Conservation (phyloP, 1,140 invertebrate species). For the Drosophila rhopaloa region DNA sequence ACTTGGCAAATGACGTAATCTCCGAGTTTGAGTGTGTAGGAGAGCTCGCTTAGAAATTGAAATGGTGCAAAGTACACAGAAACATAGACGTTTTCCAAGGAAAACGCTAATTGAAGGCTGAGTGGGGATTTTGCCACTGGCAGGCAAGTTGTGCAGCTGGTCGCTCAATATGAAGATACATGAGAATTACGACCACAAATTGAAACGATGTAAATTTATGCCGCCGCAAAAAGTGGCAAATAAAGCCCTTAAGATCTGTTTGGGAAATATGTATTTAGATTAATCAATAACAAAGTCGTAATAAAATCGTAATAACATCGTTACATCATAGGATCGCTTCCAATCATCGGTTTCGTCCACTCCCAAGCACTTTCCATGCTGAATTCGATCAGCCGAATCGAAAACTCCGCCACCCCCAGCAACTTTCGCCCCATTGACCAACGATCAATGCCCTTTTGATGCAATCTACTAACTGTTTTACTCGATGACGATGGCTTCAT, state of each 20-base stretch:
- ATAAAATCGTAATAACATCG: slow-evolving; percentile 2
- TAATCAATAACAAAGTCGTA: neutral
- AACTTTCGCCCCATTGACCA: slow-evolving; percentile 57
- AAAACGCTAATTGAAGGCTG: slow-evolving; percentile 78
- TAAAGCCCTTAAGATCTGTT: slow-evolving; percentile 1
- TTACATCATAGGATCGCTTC: slow-evolving; percentile 18
- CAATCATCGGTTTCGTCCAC: slow-evolving; percentile 15
- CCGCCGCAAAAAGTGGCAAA: slow-evolving; percentile 12
- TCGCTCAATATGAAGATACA: slow-evolving; percentile 14
- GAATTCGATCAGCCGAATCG: slow-evolving; percentile 17
- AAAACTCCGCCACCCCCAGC: slow-evolving; percentile 15
- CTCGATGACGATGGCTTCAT: slow-evolving; percentile 48
- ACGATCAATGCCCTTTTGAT: slow-evolving; percentile 71
- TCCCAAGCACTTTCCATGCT: slow-evolving; percentile 33
- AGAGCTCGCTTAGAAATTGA: slow-evolving; percentile 24
- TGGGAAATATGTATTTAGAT: too few relatives aligned
- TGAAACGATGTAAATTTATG: slow-evolving; percentile 11
- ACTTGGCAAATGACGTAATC: slow-evolving; percentile 72
- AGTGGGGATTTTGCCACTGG: slow-evolving; percentile 13
- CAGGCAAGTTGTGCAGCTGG: slow-evolving; percentile 11
- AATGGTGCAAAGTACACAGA: slow-evolving; percentile 26
- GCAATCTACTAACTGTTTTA: slow-evolving; percentile 26
- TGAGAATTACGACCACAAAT: slow-evolving; percentile 17
- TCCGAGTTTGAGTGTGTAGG: slow-evolving; percentile 5
- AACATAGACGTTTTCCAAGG: slow-evolving; percentile 36